phyloP scores from a whole-genome alignment of 2,888 invertebrate genomes.

The Chymomyza procnemis region DNA sequence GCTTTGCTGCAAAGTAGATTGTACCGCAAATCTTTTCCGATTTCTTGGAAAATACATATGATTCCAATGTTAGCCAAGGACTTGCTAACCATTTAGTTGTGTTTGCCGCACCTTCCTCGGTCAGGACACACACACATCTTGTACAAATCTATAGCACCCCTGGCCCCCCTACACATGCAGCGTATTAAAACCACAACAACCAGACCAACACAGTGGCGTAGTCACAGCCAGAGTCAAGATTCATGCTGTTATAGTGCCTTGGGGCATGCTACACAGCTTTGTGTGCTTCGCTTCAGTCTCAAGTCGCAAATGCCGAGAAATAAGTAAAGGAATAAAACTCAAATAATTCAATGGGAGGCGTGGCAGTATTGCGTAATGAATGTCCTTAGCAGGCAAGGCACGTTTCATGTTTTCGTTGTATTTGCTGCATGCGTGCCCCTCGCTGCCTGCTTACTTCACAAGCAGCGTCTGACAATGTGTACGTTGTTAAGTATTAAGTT shows the following conservation, averaged over 20 bases:
- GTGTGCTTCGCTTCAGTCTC: slow-evolving; percentile 4
- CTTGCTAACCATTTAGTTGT: no score
- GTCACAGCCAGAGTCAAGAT: neutral
- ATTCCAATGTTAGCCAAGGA: no score
- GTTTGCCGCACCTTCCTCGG: no score
- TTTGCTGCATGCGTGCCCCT: slow-evolving; percentile 13
- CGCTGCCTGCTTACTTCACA: slow-evolving; percentile 22
- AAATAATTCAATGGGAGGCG: slow-evolving; percentile 52
- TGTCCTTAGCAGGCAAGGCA: slow-evolving; percentile 65
- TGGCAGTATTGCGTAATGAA: slow-evolving; percentile 61
- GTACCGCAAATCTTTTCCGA: no score
- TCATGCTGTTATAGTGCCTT: slow-evolving; percentile 12
- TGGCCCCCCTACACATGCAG: no score
- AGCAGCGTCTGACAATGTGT: slow-evolving; percentile 8
- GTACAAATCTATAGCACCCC: no score
- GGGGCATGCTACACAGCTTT: slow-evolving; percentile 25
- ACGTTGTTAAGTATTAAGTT: neutral
- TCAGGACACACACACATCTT: no score
- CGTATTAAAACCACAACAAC: neutral
- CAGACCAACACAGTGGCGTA: neutral
- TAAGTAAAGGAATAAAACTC: slow-evolving; percentile 35
- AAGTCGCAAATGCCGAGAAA: slow-evolving; percentile 46
- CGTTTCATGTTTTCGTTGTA: slow-evolving; percentile 58
- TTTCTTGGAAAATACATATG: no score
- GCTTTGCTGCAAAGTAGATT: no score